Base-by-base conservation (phyloP, 2,797 vertebrate species). In the Rallus crepitans region DNA sequence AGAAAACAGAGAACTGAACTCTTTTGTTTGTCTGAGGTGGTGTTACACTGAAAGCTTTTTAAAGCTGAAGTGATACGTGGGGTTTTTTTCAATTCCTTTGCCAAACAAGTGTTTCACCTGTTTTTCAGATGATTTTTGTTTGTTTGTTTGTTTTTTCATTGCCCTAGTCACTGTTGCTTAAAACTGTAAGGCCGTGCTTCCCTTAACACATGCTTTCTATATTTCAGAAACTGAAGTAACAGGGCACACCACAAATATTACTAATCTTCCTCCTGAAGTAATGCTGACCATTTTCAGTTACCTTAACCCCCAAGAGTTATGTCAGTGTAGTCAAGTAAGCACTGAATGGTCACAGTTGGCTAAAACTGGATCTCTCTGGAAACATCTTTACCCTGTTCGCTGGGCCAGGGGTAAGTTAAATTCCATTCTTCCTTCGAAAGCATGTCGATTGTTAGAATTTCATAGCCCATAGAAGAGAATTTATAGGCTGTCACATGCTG, bases 331-430 rank as follows among this genome's bases (percentile, higher is more conserved):
- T 90, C 99, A 99, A 97, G 99, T 99, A 95, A 99, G 98, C 98
- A 97, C 97, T 89, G 98, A 98, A 33, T 99, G 99, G 99, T 98
- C 98, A 70, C 98, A 99, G 87, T 83, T 99, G 96, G 97, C 98
- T 73, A 99, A 98, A 98, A 99, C 99, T 1, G 99, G 99, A 91
- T 99, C 98, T 30, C 98, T 99, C 56, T 99, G 99, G 99, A 99
- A 98, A 83, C 99, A 99, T 96, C 98, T 99, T 70, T 99, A 99
- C 87, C 99, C 99, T 31, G 99, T 99, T 82, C 98, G 97, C 92
- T 99, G 99, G 99, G 99, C 99, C 87, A 98, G 99, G 99, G 99
- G 99, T 99, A 97, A 89, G 97, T 85, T 81, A 40, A 40, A 60
- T 75, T 59, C 69, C 37, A 21, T 37, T 20, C 55, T 35, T 85